Evolutionary conservation across 2,113 vertebrate genomes (phyloP).

Genomic region (Microtus pennsylvanicus): DNA sequence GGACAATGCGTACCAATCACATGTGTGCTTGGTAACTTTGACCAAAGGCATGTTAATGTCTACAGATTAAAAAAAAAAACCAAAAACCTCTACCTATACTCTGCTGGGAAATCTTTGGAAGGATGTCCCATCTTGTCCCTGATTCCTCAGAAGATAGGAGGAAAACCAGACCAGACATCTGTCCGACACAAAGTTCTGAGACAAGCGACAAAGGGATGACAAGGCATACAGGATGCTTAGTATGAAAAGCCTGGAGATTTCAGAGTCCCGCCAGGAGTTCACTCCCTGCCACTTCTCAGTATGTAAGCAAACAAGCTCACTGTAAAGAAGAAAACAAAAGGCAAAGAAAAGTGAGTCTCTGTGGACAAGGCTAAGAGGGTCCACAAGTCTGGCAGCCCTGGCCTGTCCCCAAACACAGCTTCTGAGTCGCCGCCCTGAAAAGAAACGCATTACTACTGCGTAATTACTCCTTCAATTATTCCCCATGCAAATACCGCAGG

Average conservation of each 20-base stretch:
- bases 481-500: slow-evolving; percentile 76
- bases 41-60: slow-evolving; percentile 5
- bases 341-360: not conserved
- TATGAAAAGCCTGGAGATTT: slow-evolving; percentile 63
- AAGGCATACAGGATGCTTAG: slow-evolving; percentile 43
- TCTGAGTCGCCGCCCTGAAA: slow-evolving; percentile 69
- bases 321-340: not conserved
- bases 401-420: slow-evolving; percentile 66
- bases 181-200: slow-evolving; percentile 23
- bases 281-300: not conserved
- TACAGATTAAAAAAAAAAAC: not conserved
- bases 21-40: not conserved
- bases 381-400: not conserved
- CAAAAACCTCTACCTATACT: not conserved
- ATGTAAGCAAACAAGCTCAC: not conserved
- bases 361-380: slow-evolving; percentile 3
- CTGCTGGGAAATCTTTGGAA: not conserved
- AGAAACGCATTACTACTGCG: slow-evolving; percentile 68
- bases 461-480: slow-evolving; percentile 81
- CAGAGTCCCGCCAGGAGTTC: slow-evolving; percentile 69
- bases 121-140: not conserved
- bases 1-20: not conserved
- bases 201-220: not conserved
- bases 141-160: not conserved
- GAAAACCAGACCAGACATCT: not conserved